A percentile compares a stretch with the other conserved stretches of the same genome.
phyloP scores from a whole-genome alignment of 2,113 vertebrate species.

The Scatophagus argus region DNA sequence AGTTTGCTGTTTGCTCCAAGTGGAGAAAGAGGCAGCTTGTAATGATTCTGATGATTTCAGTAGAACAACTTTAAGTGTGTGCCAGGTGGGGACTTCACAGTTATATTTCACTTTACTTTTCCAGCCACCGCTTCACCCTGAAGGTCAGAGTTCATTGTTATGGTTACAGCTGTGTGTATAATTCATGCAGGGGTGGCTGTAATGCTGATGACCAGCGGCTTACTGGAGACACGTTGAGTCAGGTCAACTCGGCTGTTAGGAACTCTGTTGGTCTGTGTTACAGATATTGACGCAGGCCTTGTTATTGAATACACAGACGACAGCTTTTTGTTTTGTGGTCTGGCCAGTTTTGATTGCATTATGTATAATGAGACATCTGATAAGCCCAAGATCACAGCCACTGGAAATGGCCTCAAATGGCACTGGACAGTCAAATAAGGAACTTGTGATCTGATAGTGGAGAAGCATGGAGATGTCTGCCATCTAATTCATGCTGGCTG shows the following conservation, averaged over 20 bases:
- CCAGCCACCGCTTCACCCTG: constrained; percentile 11
- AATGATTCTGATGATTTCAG: not conserved
- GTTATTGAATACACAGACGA: constrained; percentile 50
- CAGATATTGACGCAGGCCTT: constrained; percentile 39
- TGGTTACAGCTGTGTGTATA: constrained; percentile 51
- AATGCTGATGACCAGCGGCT: constrained; percentile 16
- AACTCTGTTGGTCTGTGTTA: constrained; percentile 43
- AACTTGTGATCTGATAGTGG: constrained; percentile 55
- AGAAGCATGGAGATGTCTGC: constrained; percentile 16
- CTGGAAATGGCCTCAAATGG: constrained; percentile 53
- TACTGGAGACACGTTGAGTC: constrained; percentile 32
- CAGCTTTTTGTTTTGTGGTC: constrained; percentile 54
- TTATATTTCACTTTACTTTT: not conserved
- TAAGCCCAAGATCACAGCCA: constrained; percentile 60
- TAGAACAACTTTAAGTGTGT: not conserved
- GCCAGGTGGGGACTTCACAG: not conserved
- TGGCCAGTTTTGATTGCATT: constrained; percentile 70
- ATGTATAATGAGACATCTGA: constrained; percentile 68
- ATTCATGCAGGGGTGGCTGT: constrained; percentile 49
- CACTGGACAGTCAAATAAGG: constrained; percentile 35
- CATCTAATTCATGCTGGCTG: constrained; percentile 1
- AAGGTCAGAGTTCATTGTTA: constrained; percentile 47
- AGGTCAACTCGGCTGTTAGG: constrained; percentile 27
- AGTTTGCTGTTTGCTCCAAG: not conserved
- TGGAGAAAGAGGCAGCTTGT: not conserved